phyloP scores from a whole-genome alignment of 1,140 invertebrate genomes.

The Ceratosolen fusciceps region DNA sequence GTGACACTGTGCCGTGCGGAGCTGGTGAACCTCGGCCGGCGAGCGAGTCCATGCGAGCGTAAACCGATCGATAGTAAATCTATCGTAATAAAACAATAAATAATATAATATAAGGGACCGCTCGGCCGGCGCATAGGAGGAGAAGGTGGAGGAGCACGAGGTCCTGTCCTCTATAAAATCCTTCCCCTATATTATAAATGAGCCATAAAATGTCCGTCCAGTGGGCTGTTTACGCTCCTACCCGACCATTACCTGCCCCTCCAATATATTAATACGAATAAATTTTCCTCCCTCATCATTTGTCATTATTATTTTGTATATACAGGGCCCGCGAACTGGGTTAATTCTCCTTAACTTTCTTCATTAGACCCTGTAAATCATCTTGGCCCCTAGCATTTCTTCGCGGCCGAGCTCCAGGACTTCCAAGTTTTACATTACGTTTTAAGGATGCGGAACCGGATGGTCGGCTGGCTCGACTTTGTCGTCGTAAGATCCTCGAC shows the following conservation, averaged over 20 bases:
- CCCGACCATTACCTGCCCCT: background rate
- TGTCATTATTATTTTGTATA: conserved; percentile 9
- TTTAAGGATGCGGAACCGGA: no score
- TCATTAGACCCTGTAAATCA: no score
- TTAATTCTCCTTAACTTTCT: background rate
- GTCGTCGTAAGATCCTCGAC: no score
- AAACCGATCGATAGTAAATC: conserved; percentile 41
- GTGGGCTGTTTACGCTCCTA: background rate
- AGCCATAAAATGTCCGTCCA: conserved; percentile 21
- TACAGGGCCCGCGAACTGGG: background rate
- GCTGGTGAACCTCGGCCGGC: no score
- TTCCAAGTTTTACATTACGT: no score
- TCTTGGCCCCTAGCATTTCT: no score
- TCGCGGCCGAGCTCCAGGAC: no score
- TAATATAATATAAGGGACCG: conserved; percentile 26
- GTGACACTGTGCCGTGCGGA: no score
- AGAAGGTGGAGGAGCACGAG: background rate
- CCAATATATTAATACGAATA: conserved; percentile 19
- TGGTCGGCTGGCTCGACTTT: no score
- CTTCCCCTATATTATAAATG: background rate
- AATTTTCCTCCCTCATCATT: background rate
- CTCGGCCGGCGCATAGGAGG: background rate
- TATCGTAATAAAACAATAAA: conserved; percentile 43
- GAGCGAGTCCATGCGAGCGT: background rate
- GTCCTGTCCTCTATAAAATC: conserved; percentile 9